Evolutionary conservation across 2,113 vertebrate species (phyloP).

Genomic region (Columbina picui): DNA sequence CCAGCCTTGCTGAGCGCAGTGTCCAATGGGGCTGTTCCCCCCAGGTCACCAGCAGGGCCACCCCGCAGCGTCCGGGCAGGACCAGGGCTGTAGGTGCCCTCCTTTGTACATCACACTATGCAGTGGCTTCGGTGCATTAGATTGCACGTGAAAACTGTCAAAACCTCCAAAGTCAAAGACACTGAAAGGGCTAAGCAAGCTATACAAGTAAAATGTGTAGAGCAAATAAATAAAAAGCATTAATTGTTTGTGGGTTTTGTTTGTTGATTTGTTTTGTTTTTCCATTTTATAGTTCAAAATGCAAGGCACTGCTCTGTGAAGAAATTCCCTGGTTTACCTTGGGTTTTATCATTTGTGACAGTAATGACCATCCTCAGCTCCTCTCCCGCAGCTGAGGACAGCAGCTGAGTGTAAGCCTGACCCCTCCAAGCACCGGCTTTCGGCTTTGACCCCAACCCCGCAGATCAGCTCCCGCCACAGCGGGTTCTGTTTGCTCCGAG

Average conservation of each 20-base stretch:
- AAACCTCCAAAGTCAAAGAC: neutral
- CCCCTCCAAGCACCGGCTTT: neutral
- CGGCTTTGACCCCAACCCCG: neutral
- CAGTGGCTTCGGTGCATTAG: neutral
- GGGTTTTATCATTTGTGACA: neutral
- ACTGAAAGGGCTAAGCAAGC: neutral
- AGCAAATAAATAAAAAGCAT: neutral
- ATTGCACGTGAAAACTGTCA: constrained; percentile 11
- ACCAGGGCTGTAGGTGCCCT: neutral
- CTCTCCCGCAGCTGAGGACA: neutral
- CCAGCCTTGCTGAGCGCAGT: neutral
- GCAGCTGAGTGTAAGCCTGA: neutral
- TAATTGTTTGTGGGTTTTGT: neutral
- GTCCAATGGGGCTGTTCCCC: neutral
- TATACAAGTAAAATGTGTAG: neutral
- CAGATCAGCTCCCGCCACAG: neutral
- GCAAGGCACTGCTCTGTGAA: neutral
- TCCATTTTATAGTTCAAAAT: neutral
- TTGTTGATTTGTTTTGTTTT: too few relatives aligned
- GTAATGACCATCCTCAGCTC: neutral
- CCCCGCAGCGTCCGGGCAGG: neutral
- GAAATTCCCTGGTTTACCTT: neutral
- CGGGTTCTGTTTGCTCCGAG: neutral
- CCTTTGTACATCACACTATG: neutral
- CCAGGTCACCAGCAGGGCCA: neutral